phyloP scores from a whole-genome alignment of 2,888 invertebrate genomes.

The Tolmerus cingulatus region DNA sequence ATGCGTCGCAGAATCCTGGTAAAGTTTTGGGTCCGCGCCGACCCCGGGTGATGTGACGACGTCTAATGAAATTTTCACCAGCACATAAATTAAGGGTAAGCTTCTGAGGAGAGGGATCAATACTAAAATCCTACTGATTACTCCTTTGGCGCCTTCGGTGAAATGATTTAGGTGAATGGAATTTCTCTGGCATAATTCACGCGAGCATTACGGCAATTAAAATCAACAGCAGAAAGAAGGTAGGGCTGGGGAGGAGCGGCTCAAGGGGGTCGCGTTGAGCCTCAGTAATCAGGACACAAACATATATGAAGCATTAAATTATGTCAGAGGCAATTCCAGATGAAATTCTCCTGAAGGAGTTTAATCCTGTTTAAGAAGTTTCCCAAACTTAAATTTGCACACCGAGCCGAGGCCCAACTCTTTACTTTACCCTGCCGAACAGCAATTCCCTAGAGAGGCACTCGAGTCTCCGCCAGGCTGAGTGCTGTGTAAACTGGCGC shows the following conservation, averaged over 20 bases:
- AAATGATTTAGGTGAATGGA: slow-evolving; percentile 12
- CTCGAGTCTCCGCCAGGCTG: background rate
- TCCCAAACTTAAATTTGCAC: background rate
- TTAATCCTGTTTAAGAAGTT: slow-evolving; percentile 28
- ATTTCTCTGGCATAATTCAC: slow-evolving; percentile 43
- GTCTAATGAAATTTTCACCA: slow-evolving; percentile 48
- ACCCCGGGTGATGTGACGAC: slow-evolving; percentile 42
- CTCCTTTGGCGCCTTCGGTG: slow-evolving; percentile 37
- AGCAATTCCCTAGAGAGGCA: background rate
- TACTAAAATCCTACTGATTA: slow-evolving; percentile 31
- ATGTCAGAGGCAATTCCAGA: slow-evolving; percentile 45
- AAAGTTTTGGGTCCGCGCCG: background rate
- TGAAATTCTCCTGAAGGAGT: slow-evolving; percentile 14
- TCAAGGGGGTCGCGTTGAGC: background rate
- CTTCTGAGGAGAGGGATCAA: slow-evolving; percentile 23
- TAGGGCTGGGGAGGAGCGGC: background rate
- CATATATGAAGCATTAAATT: slow-evolving; percentile 43
- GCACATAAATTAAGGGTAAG: slow-evolving; percentile 35
- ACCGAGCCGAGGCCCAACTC: background rate
- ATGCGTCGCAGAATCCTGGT: background rate
- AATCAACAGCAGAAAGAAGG: slow-evolving; percentile 33
- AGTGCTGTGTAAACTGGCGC: background rate
- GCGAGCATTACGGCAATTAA: slow-evolving; percentile 46
- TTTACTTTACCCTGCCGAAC: background rate
- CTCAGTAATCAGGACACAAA: slow-evolving; percentile 18